Base-by-base conservation (phyloP, 2,797 vertebrate species). In the Vultur gryphus region DNA sequence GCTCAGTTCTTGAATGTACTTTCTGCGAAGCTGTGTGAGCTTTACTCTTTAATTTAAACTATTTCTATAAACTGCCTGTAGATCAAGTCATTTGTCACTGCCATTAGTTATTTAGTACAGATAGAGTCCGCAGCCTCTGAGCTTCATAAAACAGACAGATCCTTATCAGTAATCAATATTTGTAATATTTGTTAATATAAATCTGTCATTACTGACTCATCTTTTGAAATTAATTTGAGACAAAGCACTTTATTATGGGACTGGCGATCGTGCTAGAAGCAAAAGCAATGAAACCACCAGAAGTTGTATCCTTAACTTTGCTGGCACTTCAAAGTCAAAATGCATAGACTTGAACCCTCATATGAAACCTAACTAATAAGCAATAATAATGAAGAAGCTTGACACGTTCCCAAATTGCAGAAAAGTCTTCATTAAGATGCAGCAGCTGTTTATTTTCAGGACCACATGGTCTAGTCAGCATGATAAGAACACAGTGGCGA, bases 381-480 rank as follows among this genome's bases (percentile, higher is more conserved):
- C 39, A 67, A 31, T 89, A 90, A 73, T 84, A 75, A 90, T 23
- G 35, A 66, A 93, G 85, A 41, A 82, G 23, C 76, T 69, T 79
- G 90, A 80, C 37, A 8, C 8, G 2, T 73, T 82, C 44, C 80
- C n/a, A 82, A 94, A 71, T 59, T 95, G 70, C 78, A 88, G 72
- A 81, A 44, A 79, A 64, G 46, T 89, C 89, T 91, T 93, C 86
- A 90, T 95, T 94, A 95, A 89, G 89, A 70, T 72, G 70, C 35
- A 87, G 90, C 69, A 89, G 95, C 93, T 97, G 85, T 95, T 95
- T 89, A 35, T 88, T 95, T 97, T 57, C 87, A 84, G 78, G 84
- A 75, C 80, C 88, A 65, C 84, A 84, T 92, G 93, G 88, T 87
- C 62, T 52, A 94, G 94, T 86, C 87, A 96, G 89, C 89, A 57